Evolutionary conservation across 1,140 invertebrate genomes (phyloP).

Genomic region (Bombyx mandarina): DNA sequence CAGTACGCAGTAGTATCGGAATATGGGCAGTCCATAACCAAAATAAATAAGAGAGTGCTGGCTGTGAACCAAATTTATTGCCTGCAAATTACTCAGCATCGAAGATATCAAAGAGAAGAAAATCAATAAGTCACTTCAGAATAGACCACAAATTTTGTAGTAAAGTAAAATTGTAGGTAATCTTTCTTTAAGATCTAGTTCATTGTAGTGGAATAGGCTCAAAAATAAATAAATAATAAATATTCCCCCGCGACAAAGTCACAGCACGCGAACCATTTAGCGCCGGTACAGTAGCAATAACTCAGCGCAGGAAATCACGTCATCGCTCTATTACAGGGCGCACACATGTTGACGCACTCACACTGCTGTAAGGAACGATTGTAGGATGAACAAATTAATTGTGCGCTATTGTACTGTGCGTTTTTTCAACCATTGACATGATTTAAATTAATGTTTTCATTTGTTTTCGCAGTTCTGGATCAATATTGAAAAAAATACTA

Average conservation of each 20-base stretch:
- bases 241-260: conserved; percentile 35
- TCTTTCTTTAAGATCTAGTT: neutral
- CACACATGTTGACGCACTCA: conserved; percentile 24
- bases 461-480: too few species aligned
- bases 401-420: conserved; percentile 18
- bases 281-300: conserved; percentile 68
- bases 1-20: too few species aligned
- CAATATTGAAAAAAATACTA: too few species aligned
- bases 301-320: conserved; percentile 70
- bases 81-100: too few species aligned
- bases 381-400: conserved; percentile 15
- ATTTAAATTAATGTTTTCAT: neutral
- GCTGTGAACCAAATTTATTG: too few species aligned
- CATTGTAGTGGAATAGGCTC: neutral
- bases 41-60: too few species aligned
- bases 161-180: too few species aligned
- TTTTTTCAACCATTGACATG: neutral
- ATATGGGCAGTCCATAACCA: too few species aligned
- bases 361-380: conserved; percentile 5
- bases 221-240: conserved; percentile 10
- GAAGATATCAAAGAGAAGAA: too few species aligned
- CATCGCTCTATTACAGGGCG: conserved; percentile 68
- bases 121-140: too few species aligned
- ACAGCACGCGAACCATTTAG: conserved; percentile 49
- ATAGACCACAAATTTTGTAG: too few species aligned